Conservation (phyloP, 1,140 invertebrate species). For the Drosophila biarmipes region DNA sequence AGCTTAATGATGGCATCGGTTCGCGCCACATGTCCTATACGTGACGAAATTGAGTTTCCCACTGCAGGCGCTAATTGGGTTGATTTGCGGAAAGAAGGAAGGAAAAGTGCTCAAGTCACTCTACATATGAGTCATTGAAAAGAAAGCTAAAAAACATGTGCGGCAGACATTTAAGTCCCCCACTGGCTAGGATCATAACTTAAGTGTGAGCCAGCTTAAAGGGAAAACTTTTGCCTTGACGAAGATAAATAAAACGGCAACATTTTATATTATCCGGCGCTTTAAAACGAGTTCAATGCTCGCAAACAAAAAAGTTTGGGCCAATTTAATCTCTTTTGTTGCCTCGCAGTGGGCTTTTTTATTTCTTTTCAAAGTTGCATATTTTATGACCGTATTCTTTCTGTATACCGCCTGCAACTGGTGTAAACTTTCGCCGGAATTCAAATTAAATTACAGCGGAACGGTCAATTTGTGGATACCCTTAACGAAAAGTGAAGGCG, state of each 20-base stretch:
- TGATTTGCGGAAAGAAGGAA: constrained; percentile 1
- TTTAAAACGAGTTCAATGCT: constrained; percentile 42
- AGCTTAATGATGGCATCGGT: constrained; percentile 3
- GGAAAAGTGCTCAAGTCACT: not conserved
- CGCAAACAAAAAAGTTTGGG: constrained; percentile 33
- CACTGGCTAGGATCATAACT: constrained; percentile 6
- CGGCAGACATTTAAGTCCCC: not conserved
- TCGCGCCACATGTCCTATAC: constrained; percentile 29
- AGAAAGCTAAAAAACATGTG: not conserved
- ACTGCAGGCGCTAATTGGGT: constrained; percentile 12
- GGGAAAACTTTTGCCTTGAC: constrained; percentile 8
- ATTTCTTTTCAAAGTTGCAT: constrained; percentile 48
- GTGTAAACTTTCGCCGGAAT: constrained; percentile 35
- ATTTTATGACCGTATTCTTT: constrained; percentile 52
- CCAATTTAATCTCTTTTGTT: constrained; percentile 49
- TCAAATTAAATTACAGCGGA: constrained; percentile 50
- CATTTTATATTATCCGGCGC: constrained; percentile 41
- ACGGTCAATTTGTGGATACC: constrained; percentile 39
- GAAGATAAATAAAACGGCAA: constrained; percentile 21
- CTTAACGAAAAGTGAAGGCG: constrained; percentile 10
- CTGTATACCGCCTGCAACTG: constrained; percentile 26
- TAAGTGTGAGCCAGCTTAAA: constrained; percentile 15
- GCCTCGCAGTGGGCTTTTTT: constrained; percentile 20
- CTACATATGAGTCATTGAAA: constrained; percentile 3
- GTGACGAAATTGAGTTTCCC: constrained; percentile 31